Base-by-base conservation (phyloP, 1,140 invertebrate genomes). In the Habropoda laboriosa region DNA sequence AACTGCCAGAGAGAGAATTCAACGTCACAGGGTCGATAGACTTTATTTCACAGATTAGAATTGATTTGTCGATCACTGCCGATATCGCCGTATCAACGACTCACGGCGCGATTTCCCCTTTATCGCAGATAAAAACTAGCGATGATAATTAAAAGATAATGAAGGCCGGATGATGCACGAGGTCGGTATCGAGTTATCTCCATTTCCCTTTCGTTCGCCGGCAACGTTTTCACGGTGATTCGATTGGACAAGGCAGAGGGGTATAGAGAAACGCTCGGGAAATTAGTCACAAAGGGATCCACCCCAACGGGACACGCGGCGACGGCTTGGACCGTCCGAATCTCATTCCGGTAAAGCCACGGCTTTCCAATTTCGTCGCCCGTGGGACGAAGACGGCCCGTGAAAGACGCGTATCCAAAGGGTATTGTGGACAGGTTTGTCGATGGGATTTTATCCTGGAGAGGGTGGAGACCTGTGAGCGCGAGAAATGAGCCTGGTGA, bases 311-410 rank as follows among this genome's bases (percentile, higher is more conserved):
- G 27, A 76, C 57, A 75, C 61, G 45, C 12, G 38, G 13, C 35
- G 24, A 21, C 35, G 27, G 21, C 72, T 51, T 27, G 53, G 35
- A 55, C 38, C 55, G 70, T 49, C 24, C 72, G 72, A 53, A 75
- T 66, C 72, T 75, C 72, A 53, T 64, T 53, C 60, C 72, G 63
- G 49, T 49, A 45, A 76, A 76, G 47, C 73, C 60, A 75, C 60
- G 73, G 63, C 73, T 76, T 67, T 67, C 73, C 73, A 76, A 67
- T 76, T 76, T 76, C 73, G 35, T 45, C 73, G 63, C 35, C 49
- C 51, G 73, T 66, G 47, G 73, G 61, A 76, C n/a, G 18, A 53
- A 49, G 63, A 35, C 13, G 72, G 38, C 30, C 0, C 18, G 12
- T 32, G 10, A 16, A 35, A 30, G 21, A 16, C 10, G 58, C 3